A percentile compares a stretch with the other conserved stretches of the same genome.
phyloP scores from a whole-genome alignment of 1,140 invertebrate species.

The Chrysoperla carnea region DNA sequence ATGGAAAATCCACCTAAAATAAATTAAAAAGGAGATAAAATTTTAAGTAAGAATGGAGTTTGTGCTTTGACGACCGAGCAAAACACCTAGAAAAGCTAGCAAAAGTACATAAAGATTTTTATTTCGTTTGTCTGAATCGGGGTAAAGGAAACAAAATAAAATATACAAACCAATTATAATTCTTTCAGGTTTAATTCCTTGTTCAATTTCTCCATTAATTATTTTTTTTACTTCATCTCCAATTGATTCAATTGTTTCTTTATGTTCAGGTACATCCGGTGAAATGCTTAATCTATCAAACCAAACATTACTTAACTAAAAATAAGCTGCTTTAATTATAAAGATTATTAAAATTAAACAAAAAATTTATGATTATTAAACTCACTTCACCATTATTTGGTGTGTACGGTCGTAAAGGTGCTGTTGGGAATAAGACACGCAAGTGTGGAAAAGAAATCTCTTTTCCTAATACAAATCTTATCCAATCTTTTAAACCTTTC shows the following conservation, averaged over 20 bases:
- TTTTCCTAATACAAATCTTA: slow-evolving; percentile 34
- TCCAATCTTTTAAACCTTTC: slow-evolving; percentile 38
- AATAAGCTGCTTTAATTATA: slow-evolving; percentile 1
- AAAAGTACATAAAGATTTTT: no score
- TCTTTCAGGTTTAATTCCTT: slow-evolving; percentile 38
- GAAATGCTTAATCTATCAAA: slow-evolving; percentile 42
- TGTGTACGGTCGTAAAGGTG: slow-evolving; percentile 46
- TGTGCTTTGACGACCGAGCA: no score
- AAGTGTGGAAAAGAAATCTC: slow-evolving; percentile 46
- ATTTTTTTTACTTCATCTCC: slow-evolving; percentile 33
- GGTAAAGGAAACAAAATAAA: no score
- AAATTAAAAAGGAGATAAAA: slow-evolving; percentile 4
- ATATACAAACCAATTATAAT: slow-evolving; percentile 39
- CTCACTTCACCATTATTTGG: slow-evolving; percentile 37
- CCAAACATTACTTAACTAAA: slow-evolving; percentile 43
- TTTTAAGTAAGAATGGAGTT: neutral
- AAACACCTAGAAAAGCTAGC: no score
- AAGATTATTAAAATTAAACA: slow-evolving; percentile 1
- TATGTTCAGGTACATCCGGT: slow-evolving; percentile 36
- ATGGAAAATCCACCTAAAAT: slow-evolving; percentile 54
- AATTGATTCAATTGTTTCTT: slow-evolving; percentile 35
- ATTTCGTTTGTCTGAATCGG: no score
- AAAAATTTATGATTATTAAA: neutral
- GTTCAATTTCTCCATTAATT: slow-evolving; percentile 39
- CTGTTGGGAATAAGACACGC: slow-evolving; percentile 50